phyloP scores from a whole-genome alignment of 2,113 vertebrate genomes.

The Pycnonotus jocosus region DNA sequence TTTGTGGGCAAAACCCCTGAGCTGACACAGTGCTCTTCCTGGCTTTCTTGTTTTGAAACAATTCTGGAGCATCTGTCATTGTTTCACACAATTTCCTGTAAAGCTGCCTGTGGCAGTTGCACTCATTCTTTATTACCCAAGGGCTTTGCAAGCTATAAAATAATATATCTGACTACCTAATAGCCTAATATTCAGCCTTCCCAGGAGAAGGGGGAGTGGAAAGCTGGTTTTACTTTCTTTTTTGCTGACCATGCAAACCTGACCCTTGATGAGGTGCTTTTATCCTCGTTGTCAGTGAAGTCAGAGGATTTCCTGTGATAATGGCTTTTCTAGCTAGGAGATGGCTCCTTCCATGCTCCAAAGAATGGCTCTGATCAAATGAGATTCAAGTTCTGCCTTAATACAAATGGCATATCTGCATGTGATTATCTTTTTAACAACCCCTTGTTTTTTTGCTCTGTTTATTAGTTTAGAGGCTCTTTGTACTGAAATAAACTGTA shows the following conservation, averaged over 20 bases:
- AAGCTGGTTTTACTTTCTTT: conserved; percentile 41
- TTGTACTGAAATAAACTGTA: not conserved
- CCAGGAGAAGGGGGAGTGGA: conserved; percentile 45
- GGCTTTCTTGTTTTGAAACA: conserved; percentile 28
- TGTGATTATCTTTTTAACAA: conserved; percentile 13
- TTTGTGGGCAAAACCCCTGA: not conserved
- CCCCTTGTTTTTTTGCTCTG: not conserved
- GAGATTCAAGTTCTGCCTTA: not conserved
- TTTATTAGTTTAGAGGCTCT: not conserved
- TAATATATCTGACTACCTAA: conserved; percentile 68
- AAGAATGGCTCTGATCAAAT: not conserved
- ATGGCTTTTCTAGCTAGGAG: not conserved
- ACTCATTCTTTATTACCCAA: conserved; percentile 66
- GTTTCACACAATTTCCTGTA: conserved; percentile 60
- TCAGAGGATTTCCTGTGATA: not conserved
- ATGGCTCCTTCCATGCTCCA: not conserved
- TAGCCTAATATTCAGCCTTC: conserved; percentile 58
- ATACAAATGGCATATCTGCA: not conserved
- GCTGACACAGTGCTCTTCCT: not conserved
- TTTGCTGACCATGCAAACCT: conserved; percentile 44
- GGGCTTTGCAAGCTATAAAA: conserved; percentile 69
- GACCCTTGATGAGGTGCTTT: conserved; percentile 23
- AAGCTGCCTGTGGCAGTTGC: conserved; percentile 67
- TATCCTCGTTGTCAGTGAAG: not conserved
- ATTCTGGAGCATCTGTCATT: conserved; percentile 58